phyloP scores from a whole-genome alignment of 2,888 invertebrate genomes.

The Epistrophe eligans region DNA sequence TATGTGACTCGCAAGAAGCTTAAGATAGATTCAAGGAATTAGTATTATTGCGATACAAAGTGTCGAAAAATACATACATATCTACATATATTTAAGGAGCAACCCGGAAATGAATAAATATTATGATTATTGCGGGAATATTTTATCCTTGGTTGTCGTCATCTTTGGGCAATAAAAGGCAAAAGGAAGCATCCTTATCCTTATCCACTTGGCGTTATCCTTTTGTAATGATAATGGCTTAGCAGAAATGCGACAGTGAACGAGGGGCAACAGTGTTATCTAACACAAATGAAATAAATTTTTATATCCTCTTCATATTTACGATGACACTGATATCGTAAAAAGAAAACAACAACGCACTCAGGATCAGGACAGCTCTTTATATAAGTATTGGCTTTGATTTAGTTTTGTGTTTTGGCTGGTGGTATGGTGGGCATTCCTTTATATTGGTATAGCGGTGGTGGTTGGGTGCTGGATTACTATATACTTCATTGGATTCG shows the following conservation, averaged over 20 bases:
- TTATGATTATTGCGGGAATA: conserved; percentile 74
- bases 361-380: conserved; percentile 62
- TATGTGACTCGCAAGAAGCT: conserved; percentile 35
- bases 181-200: conserved; percentile 62
- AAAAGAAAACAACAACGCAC: conserved; percentile 68
- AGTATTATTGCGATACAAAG: conserved; percentile 72
- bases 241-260: conserved; percentile 63
- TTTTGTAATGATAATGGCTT: conserved; percentile 74
- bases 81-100: conserved; percentile 13
- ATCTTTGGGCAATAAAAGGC: conserved; percentile 61
- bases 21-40: conserved; percentile 53
- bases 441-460: not conserved
- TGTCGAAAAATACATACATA: conserved; percentile 69
- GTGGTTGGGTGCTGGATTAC: conserved; percentile 26
- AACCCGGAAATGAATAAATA: conserved; percentile 71
- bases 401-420: conserved; percentile 58
- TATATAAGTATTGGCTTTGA: conserved; percentile 60
- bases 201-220: conserved; percentile 72
- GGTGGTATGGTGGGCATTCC: conserved; percentile 23
- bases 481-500: conserved; percentile 46
- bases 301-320: conserved; percentile 75
- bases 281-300: conserved; percentile 75
- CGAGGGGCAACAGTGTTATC: conserved; percentile 71
- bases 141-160: conserved; percentile 56
- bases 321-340: conserved; percentile 75